These are phyloP conservation scores for Sinohyriopsis cumingii DNA, from an alignment of 2,888 invertebrate species.

Conservation along the genomic window DNA sequence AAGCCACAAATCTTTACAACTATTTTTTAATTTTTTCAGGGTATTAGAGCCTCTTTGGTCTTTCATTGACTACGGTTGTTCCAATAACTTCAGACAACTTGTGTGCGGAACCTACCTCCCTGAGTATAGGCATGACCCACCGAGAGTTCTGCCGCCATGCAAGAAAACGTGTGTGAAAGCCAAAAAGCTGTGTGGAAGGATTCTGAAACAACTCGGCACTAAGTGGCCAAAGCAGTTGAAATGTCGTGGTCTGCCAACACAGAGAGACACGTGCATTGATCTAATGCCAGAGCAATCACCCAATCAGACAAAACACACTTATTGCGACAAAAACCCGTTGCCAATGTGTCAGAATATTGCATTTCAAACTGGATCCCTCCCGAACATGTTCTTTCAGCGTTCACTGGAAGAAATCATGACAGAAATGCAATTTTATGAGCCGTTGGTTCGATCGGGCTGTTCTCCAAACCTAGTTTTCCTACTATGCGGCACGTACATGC, in stretches of 20 bases:
- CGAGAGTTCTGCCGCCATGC: conserved; percentile 42
- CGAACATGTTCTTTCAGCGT: conserved; percentile 58
- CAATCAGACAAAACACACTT: conserved; percentile 17
- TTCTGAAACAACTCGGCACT: conserved; percentile 33
- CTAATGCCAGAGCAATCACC: conserved; percentile 8
- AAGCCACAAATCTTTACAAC: no score
- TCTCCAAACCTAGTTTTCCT: conserved; percentile 46
- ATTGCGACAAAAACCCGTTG: conserved; percentile 47
- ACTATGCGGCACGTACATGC: conserved; percentile 56
- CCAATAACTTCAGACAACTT: conserved; percentile 49
- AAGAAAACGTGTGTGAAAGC: conserved; percentile 47
- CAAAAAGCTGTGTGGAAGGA: conserved; percentile 34
- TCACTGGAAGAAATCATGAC: conserved; percentile 34
- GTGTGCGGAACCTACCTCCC: conserved; percentile 58
- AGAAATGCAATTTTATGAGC: conserved; percentile 50
- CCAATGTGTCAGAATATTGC: conserved; percentile 49
- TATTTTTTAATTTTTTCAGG: conserved; percentile 19
- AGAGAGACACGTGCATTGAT: conserved; percentile 9
- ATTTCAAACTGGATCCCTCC: conserved; percentile 50
- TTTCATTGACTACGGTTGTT: conserved; percentile 58
- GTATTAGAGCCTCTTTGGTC: conserved; percentile 54
- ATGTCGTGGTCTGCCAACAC: conserved; percentile 14
- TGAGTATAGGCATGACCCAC: conserved; percentile 37
- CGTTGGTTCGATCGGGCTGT: conserved; percentile 45
- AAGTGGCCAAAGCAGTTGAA: conserved; percentile 42